Evolutionary conservation across 1,140 invertebrate genomes (phyloP).

Genomic region (Drosophila mayri): DNA sequence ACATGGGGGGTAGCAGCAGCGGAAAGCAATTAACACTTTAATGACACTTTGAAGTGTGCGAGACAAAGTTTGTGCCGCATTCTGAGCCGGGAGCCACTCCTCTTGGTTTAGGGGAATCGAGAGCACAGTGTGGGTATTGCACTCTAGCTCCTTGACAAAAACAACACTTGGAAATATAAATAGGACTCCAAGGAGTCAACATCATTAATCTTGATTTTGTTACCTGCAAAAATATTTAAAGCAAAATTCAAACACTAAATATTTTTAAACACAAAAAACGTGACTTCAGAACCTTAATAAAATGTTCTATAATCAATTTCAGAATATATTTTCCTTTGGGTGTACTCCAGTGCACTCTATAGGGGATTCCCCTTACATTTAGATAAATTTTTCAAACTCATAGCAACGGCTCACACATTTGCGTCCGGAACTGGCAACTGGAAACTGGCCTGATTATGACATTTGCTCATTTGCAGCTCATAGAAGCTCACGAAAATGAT

Average conservation of each 20-base stretch:
- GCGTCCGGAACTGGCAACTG: constrained; percentile 4
- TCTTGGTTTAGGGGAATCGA: constrained; percentile 24
- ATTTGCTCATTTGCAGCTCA: constrained; percentile 40
- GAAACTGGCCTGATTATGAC: constrained; percentile 38
- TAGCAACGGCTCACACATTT: constrained; percentile 13
- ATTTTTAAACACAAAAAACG: background rate
- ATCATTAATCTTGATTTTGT: too few relatives aligned
- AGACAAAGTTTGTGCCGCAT: constrained; percentile 58
- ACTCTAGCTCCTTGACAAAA: background rate
- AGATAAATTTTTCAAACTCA: background rate
- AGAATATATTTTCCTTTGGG: background rate
- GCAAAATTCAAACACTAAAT: background rate
- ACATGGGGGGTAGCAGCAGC: constrained; percentile 8
- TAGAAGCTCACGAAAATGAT: constrained; percentile 16
- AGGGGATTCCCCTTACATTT: background rate
- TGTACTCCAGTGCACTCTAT: background rate
- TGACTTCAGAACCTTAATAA: rapidly evolving
- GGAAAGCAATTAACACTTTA: constrained; percentile 82
- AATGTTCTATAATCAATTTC: background rate
- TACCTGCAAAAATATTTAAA: background rate
- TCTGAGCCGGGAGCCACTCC: constrained; percentile 16
- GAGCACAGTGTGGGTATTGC: constrained; percentile 11
- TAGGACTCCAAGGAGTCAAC: background rate
- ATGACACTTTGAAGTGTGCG: constrained; percentile 77
- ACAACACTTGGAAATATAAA: constrained; percentile 9